Percentiles rank a stretch among this genome's conserved stretches.
These are phyloP conservation scores for Nannospalax galili DNA, from an alignment of 2,113 vertebrate genomes.

Conservation along the genomic window DNA sequence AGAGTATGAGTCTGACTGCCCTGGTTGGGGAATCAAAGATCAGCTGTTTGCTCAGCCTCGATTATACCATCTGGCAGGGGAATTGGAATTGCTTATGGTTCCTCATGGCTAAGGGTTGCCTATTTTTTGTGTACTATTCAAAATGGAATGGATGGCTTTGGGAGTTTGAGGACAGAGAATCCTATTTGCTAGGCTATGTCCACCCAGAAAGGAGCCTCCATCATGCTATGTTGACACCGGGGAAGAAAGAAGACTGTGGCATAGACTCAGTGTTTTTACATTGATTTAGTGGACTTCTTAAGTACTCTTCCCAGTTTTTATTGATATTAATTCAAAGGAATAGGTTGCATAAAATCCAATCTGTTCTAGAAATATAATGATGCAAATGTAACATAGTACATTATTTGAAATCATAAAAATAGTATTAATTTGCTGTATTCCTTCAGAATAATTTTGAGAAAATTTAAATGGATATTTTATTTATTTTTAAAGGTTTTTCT, in stretches of 20 bases:
- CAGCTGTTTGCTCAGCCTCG: not conserved
- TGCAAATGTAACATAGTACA: too few relatives aligned
- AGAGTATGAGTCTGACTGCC: not conserved
- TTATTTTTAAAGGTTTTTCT: not conserved
- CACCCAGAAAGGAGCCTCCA: not conserved
- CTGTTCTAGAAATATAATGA: too few relatives aligned
- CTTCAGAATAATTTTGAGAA: constrained; percentile 36
- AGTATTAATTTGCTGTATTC: constrained; percentile 27
- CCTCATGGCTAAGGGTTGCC: not conserved
- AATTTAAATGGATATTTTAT: not conserved
- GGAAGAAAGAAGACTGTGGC: not conserved
- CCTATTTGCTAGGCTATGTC: not conserved
- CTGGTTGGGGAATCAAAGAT: not conserved
- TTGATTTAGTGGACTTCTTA: not conserved
- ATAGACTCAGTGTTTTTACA: not conserved
- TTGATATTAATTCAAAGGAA: too few relatives aligned
- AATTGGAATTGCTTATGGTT: not conserved
- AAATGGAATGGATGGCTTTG: not conserved
- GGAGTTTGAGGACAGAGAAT: not conserved
- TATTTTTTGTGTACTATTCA: not conserved
- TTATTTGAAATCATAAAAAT: constrained; percentile 1
- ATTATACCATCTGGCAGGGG: not conserved
- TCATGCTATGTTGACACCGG: not conserved
- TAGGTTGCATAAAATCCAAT: too few relatives aligned
- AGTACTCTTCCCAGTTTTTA: too few relatives aligned